Base-by-base conservation (phyloP, 2,113 vertebrate genomes). In the Cygnus atratus region DNA sequence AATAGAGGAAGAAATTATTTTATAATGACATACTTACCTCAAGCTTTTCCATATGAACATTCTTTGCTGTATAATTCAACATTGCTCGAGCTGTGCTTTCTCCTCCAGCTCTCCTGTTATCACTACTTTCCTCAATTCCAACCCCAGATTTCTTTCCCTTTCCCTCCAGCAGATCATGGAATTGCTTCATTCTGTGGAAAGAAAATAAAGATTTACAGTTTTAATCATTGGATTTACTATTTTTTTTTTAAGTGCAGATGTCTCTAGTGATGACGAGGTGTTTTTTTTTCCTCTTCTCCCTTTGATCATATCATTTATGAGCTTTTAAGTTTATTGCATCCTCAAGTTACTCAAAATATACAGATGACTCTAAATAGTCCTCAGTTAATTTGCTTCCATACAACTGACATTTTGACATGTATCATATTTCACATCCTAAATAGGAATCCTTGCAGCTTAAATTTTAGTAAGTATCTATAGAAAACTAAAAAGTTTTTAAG, bases 131-230 rank as follows among this genome's bases (percentile, higher is more conserved):
- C 84, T 99, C 99, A 7, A 88, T 98, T 85, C 97, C 98, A 74
- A 84, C 63, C 9, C 98, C 98, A 41, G 98, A 93, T 67, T 99
- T 98, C 92, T 98, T 99, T 20, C 98, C 98, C 62, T 99, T 99
- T 33, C 98, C 98, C 52, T 99, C 99, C 94, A 99, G 95, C 57
- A 99, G 96, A 95, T 98, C 99, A 66, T 98, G 98, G 82, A 99
- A 98, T 94, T 99, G 99, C 33, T 99, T 99, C 96, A 98, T 99
- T 95, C 99, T 99, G 70, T n/a, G 84, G 80, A 96, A 88, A 84
- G 68, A 95, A 5, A 54, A 44, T 33, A 31, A 39, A 94, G 44
- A 91, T 76, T 90, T 58, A 91, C 46, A 88, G 48, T 82, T 44
- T 75, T 74, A 82, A 66, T 87, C 66, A 81, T 3, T 6, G 2